These are phyloP conservation scores for Aleiodes testaceus DNA, from an alignment of 2,888 invertebrate genomes.

Conservation along the genomic window DNA sequence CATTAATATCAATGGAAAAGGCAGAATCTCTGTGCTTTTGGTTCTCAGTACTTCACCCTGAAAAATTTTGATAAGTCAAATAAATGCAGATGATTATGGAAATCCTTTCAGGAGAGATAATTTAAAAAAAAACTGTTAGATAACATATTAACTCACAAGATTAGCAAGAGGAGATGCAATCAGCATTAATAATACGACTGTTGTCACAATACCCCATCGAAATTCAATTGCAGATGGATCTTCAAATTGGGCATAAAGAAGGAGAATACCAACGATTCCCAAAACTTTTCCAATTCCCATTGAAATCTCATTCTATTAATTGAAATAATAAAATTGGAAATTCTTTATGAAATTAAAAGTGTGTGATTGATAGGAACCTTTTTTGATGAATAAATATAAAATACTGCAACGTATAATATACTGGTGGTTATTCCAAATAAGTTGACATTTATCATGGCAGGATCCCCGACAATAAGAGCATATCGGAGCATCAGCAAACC, in stretches of 20 bases:
- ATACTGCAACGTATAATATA: constrained; percentile 79
- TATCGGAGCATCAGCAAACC: constrained; percentile 84
- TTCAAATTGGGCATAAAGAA: constrained; percentile 81
- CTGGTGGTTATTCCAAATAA: constrained; percentile 83
- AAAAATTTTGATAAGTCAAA: background rate
- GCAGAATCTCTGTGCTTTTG: constrained; percentile 89
- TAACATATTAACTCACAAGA: constrained; percentile 76
- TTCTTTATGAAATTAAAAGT: background rate
- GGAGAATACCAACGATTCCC: constrained; percentile 76
- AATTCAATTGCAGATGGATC: constrained; percentile 79
- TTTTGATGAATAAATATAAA: constrained; percentile 78
- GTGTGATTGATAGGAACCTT: constrained; percentile 62
- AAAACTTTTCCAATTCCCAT: constrained; percentile 74
- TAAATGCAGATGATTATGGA: background rate
- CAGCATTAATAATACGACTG: constrained; percentile 79
- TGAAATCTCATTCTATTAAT: constrained; percentile 55
- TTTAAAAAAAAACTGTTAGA: constrained; percentile 8
- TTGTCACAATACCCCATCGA: constrained; percentile 82
- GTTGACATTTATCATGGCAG: constrained; percentile 86
- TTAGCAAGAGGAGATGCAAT: constrained; percentile 83
- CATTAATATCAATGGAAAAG: constrained; percentile 89
- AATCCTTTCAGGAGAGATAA: too few relatives aligned
- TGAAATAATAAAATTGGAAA: constrained; percentile 6
- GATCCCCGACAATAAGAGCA: constrained; percentile 82
- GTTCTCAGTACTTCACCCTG: constrained; percentile 85